Evolutionary conservation across 2,113 vertebrate species (phyloP).

Genomic region (Illadopsis cleaveri): DNA sequence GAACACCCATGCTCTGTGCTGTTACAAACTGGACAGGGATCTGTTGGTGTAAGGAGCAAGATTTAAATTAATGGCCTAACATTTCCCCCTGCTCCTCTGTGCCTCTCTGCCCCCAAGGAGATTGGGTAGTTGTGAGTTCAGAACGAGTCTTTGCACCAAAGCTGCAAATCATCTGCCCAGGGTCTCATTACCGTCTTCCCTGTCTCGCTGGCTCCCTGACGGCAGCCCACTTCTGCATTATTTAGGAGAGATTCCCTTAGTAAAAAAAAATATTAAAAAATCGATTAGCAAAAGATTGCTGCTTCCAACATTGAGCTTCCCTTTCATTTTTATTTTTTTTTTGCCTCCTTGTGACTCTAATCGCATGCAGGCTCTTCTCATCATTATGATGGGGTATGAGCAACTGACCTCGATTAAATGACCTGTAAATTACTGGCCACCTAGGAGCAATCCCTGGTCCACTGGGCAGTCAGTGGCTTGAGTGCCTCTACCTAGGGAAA

Average conservation of each 20-base stretch:
- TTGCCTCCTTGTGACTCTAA: background rate
- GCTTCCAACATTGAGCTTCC: background rate
- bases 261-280: slow-evolving; percentile 3
- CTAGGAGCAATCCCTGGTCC: slow-evolving; percentile 22
- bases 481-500: background rate
- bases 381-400: background rate
- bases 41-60: background rate
- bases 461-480: background rate
- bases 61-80: slow-evolving; percentile 7
- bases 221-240: background rate
- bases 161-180: background rate
- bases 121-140: background rate
- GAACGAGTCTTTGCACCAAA: background rate
- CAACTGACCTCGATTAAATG: slow-evolving; percentile 31
- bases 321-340: background rate
- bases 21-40: background rate
- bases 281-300: background rate
- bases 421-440: slow-evolving; percentile 49
- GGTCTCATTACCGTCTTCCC: background rate
- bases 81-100: background rate
- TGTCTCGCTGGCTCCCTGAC: background rate
- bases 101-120: background rate
- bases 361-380: background rate
- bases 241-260: background rate
- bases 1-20: background rate